These are phyloP conservation scores for Craterocephalus amniculus DNA, from an alignment of 2,797 vertebrate species.

Conservation along the genomic window DNA sequence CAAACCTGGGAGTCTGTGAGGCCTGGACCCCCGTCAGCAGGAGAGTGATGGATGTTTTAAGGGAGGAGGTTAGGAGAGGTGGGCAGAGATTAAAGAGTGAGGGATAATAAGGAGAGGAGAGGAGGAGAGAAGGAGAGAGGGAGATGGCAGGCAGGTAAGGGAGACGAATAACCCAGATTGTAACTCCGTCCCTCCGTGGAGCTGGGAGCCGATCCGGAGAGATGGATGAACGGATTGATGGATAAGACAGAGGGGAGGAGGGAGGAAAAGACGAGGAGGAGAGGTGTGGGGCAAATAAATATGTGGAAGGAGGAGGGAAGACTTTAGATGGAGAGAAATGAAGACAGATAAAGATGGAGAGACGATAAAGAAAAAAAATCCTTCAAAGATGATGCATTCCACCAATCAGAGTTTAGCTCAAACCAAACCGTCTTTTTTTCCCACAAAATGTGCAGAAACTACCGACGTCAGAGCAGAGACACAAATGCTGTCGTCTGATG, in stretches of 20 bases:
- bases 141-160: slow-evolving; percentile 46
- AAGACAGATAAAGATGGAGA: not conserved
- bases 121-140: slow-evolving; percentile 20
- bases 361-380: slow-evolving; percentile 12
- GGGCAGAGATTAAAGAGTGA: slow-evolving; percentile 33
- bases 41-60: slow-evolving; percentile 45
- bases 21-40: slow-evolving; percentile 48
- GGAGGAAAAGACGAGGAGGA: slow-evolving; percentile 6
- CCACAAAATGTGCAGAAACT: too few species aligned
- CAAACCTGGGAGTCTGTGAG: slow-evolving; percentile 34
- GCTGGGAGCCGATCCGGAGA: slow-evolving; percentile 39
- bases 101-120: slow-evolving; percentile 21
- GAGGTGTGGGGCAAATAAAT: slow-evolving; percentile 20
- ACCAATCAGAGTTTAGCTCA: too few species aligned
- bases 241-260: slow-evolving; percentile 28
- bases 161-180: slow-evolving; percentile 65
- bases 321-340: slow-evolving; percentile 15
- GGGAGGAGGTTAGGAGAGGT: slow-evolving; percentile 8
- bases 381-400: too few species aligned
- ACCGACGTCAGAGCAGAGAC: too few species aligned
- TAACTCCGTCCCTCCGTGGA: slow-evolving; percentile 44
- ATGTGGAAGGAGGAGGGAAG: slow-evolving; percentile 11
- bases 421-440: too few species aligned
- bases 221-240: slow-evolving; percentile 60
- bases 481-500: too few species aligned